These are phyloP conservation scores for Ophioninae sp. DNA, from an alignment of 2,888 invertebrate species.

Conservation along the genomic window DNA sequence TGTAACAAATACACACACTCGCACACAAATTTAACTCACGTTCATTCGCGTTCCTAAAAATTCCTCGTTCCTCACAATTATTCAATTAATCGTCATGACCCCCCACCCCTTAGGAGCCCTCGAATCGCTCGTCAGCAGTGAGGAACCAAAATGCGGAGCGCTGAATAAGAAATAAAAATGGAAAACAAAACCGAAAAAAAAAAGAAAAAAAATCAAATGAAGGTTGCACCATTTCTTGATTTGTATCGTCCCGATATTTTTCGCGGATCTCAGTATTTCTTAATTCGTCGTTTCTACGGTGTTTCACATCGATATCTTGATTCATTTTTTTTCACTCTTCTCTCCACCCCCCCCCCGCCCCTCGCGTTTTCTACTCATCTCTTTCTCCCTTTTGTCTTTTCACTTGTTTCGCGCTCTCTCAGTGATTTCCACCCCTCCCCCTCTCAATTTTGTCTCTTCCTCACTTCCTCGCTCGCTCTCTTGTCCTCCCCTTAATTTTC, in stretches of 20 bases:
- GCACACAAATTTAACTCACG: too few relatives aligned
- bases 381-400: neutral
- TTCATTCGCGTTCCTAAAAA: too few relatives aligned
- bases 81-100: too few relatives aligned
- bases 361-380: neutral
- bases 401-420: neutral
- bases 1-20: too few relatives aligned
- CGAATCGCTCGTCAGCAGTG: slow-evolving; percentile 47
- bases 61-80: too few relatives aligned
- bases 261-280: slow-evolving; percentile 80
- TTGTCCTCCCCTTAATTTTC: neutral
- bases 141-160: slow-evolving; percentile 58
- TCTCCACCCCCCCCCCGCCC: neutral
- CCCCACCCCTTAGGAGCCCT: too few relatives aligned
- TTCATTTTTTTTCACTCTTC: neutral
- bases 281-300: slow-evolving; percentile 76
- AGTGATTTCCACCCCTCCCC: too few relatives aligned
- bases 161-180: slow-evolving; percentile 68
- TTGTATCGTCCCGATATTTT: slow-evolving; percentile 79
- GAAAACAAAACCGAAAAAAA: slow-evolving; percentile 62
- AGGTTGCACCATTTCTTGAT: slow-evolving; percentile 73
- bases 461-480: slow-evolving; percentile 13
- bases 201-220: slow-evolving; percentile 70
- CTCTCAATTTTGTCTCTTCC: neutral
- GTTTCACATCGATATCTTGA: neutral